Conservation (phyloP, 2,888 invertebrate species). For the Sicus ferrugineus region DNA sequence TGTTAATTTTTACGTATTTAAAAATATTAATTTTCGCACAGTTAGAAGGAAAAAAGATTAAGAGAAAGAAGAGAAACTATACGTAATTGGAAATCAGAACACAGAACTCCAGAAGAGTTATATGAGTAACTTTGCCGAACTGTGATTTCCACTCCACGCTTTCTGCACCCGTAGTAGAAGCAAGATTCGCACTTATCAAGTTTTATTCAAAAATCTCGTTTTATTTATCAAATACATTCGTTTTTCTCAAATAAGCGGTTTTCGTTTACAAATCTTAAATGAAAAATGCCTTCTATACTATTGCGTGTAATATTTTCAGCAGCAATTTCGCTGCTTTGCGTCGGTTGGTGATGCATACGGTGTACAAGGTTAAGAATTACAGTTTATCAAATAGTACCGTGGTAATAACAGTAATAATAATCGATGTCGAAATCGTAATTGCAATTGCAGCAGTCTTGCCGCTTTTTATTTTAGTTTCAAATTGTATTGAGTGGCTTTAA, state of each 20-base stretch:
- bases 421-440: conserved; percentile 1
- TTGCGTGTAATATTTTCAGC: conserved; percentile 17
- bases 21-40: too few species aligned
- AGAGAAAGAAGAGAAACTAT: too few species aligned
- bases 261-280: conserved; percentile 11
- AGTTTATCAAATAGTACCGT: conserved; percentile 22
- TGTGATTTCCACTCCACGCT: too few species aligned
- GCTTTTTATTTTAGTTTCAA: not conserved
- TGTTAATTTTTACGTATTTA: too few species aligned
- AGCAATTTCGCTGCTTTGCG: not conserved
- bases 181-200: too few species aligned
- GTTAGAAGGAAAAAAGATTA: too few species aligned
- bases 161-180: too few species aligned
- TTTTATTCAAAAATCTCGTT: conserved; percentile 11
- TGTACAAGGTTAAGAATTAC: conserved; percentile 26
- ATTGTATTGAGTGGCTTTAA: not conserved
- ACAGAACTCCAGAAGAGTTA: too few species aligned
- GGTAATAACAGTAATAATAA: conserved; percentile 7
- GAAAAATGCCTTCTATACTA: conserved; percentile 29
- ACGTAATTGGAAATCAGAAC: too few species aligned
- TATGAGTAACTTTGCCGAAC: too few species aligned
- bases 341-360: conserved; percentile 19
- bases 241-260: conserved; percentile 24
- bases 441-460: not conserved
- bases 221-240: conserved; percentile 28